phyloP scores from a whole-genome alignment of 2,113 vertebrate genomes.

The Phasianus colchicus region DNA sequence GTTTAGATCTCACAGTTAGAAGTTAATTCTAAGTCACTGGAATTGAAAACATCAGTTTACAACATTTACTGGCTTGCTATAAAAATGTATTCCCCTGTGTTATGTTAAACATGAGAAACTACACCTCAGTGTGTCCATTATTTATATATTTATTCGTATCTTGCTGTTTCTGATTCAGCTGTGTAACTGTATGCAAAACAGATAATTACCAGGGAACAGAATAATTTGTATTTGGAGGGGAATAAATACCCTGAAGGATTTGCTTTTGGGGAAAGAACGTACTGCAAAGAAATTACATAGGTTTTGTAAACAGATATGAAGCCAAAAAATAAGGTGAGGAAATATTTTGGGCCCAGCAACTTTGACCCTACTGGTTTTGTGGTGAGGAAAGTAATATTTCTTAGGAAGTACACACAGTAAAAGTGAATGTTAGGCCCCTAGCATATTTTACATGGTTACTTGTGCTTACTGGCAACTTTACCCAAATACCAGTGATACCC shows the following conservation, averaged over 20 bases:
- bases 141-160: constrained; percentile 77
- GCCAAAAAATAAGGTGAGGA: neutral
- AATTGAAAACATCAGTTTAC: constrained; percentile 88
- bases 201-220: constrained; percentile 70
- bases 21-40: constrained; percentile 81
- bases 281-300: constrained; percentile 56
- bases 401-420: neutral
- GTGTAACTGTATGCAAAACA: constrained; percentile 73
- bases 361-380: neutral
- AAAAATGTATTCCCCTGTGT: constrained; percentile 81
- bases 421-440: neutral
- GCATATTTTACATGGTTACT: neutral
- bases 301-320: constrained; percentile 51
- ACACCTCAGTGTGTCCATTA: constrained; percentile 74
- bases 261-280: constrained; percentile 59
- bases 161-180: constrained; percentile 73
- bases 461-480: neutral
- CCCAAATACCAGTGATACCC: neutral
- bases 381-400: neutral
- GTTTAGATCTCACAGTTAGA: constrained; percentile 80
- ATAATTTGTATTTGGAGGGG: constrained; percentile 70
- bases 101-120: constrained; percentile 76
- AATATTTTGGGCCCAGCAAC: neutral
- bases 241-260: constrained; percentile 62
- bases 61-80: constrained; percentile 82